These are phyloP conservation scores for Escarpia spicata DNA, from an alignment of 2,888 invertebrate genomes.

Conservation along the genomic window DNA sequence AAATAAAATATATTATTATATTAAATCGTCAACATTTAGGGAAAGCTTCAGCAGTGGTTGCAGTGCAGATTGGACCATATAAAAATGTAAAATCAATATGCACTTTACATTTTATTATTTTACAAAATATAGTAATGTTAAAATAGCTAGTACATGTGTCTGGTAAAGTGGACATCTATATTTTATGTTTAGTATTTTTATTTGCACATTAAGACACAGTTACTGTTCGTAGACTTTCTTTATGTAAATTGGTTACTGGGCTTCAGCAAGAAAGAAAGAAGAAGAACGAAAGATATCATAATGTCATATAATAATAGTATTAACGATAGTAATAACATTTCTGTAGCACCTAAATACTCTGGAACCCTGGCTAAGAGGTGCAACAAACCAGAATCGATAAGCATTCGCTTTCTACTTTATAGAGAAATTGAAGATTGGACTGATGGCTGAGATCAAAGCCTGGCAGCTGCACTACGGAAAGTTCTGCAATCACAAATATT, in stretches of 20 bases:
- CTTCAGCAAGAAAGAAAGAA: no score
- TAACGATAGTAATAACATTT: not conserved
- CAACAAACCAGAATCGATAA: no score
- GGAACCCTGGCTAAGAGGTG: not conserved
- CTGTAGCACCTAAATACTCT: not conserved
- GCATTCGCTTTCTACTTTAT: constrained; percentile 36
- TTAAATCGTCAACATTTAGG: not conserved
- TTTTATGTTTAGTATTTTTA: not conserved
- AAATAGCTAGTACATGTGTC: not conserved
- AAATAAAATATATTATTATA: no score
- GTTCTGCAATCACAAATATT: constrained; percentile 65
- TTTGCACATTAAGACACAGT: not conserved
- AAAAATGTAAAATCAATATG: not conserved
- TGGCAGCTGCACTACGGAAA: constrained; percentile 65
- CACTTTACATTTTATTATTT: not conserved
- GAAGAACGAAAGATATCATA: no score
- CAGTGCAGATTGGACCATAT: not conserved
- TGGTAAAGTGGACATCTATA: not conserved
- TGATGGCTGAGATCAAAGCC: constrained; percentile 73
- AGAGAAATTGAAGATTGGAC: constrained; percentile 80
- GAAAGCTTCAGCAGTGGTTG: not conserved
- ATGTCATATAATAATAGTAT: no score
- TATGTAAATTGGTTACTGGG: no score
- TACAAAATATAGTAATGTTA: not conserved
- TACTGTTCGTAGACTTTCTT: no score